A percentile compares a stretch with the other conserved stretches of the same genome.
Conservation (phyloP, 2,113 vertebrate species). For the Pangasianodon hypophthalmus region DNA sequence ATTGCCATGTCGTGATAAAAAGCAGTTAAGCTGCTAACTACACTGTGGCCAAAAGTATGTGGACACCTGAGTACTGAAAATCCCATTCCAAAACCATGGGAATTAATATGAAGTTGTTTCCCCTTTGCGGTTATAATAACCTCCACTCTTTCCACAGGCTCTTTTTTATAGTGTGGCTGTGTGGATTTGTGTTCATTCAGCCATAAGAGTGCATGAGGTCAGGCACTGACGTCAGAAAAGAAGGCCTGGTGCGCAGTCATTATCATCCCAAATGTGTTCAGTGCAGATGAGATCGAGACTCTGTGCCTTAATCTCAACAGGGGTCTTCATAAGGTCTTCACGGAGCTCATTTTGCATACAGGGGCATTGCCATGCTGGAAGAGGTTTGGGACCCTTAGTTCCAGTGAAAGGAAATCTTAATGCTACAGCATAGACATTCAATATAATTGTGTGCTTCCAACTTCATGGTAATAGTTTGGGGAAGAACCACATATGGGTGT, state of each 20-base stretch:
- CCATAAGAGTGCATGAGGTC: background rate
- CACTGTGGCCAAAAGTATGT: background rate
- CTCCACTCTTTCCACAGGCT: background rate
- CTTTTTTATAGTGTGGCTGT: background rate
- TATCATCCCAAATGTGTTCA: background rate
- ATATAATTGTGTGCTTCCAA: background rate
- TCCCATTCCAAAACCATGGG: background rate
- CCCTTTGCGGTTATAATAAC: background rate
- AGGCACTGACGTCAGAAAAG: too few species aligned
- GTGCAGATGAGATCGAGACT: background rate
- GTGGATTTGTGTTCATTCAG: background rate
- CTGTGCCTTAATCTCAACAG: background rate
- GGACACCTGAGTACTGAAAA: background rate
- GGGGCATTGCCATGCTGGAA: background rate
- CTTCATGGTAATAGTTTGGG: background rate
- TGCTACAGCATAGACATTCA: background rate
- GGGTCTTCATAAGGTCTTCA: background rate
- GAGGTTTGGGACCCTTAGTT: too few species aligned
- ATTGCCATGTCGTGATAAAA: background rate
- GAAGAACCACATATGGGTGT: background rate
- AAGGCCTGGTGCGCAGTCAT: background rate
- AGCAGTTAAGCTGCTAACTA: background rate
- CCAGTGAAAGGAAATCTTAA: background rate
- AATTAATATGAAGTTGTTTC: too few species aligned
- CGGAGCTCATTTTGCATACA: background rate